Percentiles rank a stretch among this genome's conserved stretches.
phyloP scores from a whole-genome alignment of 2,888 invertebrate species.

The Capitulum mitella region DNA sequence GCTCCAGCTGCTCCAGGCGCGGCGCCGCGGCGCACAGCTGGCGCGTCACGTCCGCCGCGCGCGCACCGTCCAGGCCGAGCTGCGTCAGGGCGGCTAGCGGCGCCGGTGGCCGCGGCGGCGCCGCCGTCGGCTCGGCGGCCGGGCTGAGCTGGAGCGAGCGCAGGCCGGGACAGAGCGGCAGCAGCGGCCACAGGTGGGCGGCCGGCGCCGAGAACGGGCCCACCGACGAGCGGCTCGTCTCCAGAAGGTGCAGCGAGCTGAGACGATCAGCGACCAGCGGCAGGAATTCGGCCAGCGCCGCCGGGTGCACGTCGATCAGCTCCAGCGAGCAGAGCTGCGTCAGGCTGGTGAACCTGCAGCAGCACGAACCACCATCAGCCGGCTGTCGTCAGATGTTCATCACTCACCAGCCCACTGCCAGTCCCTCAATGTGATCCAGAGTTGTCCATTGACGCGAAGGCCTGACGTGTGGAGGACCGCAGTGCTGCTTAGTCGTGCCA shows the following conservation, averaged over 20 bases:
- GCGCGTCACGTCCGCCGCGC: background rate
- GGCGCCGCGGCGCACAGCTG: background rate
- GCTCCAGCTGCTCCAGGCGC: background rate
- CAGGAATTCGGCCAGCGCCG: slow-evolving; percentile 6
- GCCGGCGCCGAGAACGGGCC: background rate
- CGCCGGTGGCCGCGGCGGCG: background rate
- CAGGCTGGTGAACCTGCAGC: background rate
- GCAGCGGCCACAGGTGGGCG: background rate
- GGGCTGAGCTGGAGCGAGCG: background rate
- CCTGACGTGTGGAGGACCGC: too few species aligned
- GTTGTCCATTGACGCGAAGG: too few species aligned
- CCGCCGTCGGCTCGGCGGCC: background rate
- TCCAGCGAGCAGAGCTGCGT: background rate
- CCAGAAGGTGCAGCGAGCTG: background rate
- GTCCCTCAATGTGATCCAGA: too few species aligned
- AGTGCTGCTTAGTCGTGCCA: too few species aligned
- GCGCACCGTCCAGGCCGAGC: background rate
- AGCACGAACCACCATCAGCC: too few species aligned
- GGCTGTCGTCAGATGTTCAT: too few species aligned
- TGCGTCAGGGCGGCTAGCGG: background rate
- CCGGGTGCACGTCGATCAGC: slow-evolving; percentile 13
- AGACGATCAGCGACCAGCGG: background rate
- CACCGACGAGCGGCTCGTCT: background rate
- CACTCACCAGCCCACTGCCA: too few species aligned
- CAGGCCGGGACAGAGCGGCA: background rate